Evolutionary conservation across 2,113 vertebrate genomes (phyloP).

Genomic region (Muscicapa adusta): DNA sequence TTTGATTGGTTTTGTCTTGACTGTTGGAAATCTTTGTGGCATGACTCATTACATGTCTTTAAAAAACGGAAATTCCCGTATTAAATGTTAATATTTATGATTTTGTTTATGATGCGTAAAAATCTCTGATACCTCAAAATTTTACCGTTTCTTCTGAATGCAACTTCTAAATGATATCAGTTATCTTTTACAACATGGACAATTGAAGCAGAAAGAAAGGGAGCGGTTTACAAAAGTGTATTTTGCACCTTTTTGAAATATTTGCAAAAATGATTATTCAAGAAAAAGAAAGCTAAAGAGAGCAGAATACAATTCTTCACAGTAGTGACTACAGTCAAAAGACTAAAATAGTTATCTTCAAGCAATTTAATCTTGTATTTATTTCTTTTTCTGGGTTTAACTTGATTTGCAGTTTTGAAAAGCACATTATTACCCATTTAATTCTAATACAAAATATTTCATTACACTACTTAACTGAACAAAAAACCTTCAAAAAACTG

Average conservation of each 20-base stretch:
- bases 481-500: background rate
- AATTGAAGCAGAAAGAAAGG: background rate
- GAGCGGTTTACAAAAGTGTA: background rate
- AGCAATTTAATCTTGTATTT: background rate
- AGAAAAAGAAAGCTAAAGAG: background rate
- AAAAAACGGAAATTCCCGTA: background rate
- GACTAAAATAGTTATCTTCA: background rate
- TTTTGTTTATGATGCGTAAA: background rate
- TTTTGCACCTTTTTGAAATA: background rate
- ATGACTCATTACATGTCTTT: background rate
- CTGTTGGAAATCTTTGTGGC: background rate
- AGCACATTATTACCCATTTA: background rate
- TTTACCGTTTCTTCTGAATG: background rate
- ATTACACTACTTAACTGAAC: rapidly evolving
- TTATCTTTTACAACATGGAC: background rate
- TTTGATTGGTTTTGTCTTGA: background rate
- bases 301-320: background rate
- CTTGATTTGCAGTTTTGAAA: background rate
- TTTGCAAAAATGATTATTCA: background rate
- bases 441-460: background rate
- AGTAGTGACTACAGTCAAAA: background rate
- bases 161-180: background rate
- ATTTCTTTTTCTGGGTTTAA: background rate
- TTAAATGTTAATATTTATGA: background rate
- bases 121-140: background rate